Percentiles rank a stretch among this genome's conserved stretches.
Conservation (phyloP, 2,113 vertebrate species). For the Protobothrops mucrosquamatus region DNA sequence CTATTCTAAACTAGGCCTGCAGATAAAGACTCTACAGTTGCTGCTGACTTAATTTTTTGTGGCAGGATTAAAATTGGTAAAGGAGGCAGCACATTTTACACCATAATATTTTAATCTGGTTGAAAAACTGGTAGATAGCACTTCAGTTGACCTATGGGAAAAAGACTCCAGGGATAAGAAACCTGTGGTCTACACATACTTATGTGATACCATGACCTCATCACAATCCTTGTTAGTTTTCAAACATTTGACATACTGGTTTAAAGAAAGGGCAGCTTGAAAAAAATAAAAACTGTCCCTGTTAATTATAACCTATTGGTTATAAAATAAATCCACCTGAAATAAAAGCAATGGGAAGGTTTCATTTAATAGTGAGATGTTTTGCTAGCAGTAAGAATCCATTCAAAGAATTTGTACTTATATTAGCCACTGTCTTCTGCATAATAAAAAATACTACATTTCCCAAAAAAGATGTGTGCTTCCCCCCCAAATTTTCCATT, state of each 20-base stretch:
- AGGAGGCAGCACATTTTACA: not conserved
- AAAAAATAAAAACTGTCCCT: not conserved
- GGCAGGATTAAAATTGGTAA: not conserved
- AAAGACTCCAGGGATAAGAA: not conserved
- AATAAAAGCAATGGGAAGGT: not conserved
- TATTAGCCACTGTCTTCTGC: not conserved
- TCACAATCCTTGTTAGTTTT: not conserved
- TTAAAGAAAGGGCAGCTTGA: not conserved
- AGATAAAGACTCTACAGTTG: not conserved
- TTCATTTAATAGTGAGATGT: not conserved
- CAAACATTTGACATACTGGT: not conserved
- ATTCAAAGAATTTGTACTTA: not conserved
- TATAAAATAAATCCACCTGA: not conserved
- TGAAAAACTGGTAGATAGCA: not conserved
- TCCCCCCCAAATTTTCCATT: not conserved
- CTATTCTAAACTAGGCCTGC: not conserved
- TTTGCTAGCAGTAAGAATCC: not conserved
- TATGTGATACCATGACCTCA: not conserved
- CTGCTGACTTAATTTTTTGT: not conserved
- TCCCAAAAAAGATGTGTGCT: not conserved
- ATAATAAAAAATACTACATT: not conserved
- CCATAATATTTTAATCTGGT: not conserved
- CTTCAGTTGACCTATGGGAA: not conserved
- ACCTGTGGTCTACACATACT: not conserved
- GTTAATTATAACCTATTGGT: not conserved